Base-by-base conservation (phyloP, 2,113 vertebrate species). In the Edolisoma coerulescens region DNA sequence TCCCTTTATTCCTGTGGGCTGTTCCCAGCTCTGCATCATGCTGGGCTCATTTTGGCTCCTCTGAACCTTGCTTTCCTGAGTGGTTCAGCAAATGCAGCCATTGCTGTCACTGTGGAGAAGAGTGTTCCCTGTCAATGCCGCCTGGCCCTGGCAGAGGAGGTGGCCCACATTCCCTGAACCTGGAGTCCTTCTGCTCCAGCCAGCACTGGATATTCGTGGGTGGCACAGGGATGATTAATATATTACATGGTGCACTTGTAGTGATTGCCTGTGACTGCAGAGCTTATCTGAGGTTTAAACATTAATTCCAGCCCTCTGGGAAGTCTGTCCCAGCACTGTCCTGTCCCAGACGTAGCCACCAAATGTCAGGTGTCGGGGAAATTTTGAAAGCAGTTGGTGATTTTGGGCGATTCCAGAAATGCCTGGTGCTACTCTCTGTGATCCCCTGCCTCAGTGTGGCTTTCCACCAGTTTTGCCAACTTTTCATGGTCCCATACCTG, bases 381-480 rank as follows among this genome's bases (percentile, higher is more conserved):
- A 95, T 99, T 79, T 91, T 99, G 54, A 97, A 97, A 47, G 98
- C 97, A n/a, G 91, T 98, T 2, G 99, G 98, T 2, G 98, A 98
- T 77, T 99, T 99, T 45, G 98, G 99, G 32, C 81, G 86, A 1
- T 99, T 99, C 80, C 99, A 99, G 96, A 96, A 98, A 57, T 84
- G 95, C 56, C 67, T 99, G 73, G 85, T 99, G 57, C 70, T 98
- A 32, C 65, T 97, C 6, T 80, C 98, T 20, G 90, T 97, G 53
- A 26, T 99, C 47, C 98, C 96, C 61, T 93, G 80, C 32, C 98
- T 93, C 95, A 97, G 92, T 1, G 26, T 76, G 5, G 87, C 98
- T 11, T 99, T 99, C 64, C 98, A 98, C 69, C 94, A 99, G 82
- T 99, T 99, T 10, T 61, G 93, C 12, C 99, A 99, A 47, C 95